Percentiles rank a stretch among this genome's conserved stretches.
These are phyloP conservation scores for Epistrophella euchroma DNA, from an alignment of 2,888 invertebrate species.

Conservation along the genomic window DNA sequence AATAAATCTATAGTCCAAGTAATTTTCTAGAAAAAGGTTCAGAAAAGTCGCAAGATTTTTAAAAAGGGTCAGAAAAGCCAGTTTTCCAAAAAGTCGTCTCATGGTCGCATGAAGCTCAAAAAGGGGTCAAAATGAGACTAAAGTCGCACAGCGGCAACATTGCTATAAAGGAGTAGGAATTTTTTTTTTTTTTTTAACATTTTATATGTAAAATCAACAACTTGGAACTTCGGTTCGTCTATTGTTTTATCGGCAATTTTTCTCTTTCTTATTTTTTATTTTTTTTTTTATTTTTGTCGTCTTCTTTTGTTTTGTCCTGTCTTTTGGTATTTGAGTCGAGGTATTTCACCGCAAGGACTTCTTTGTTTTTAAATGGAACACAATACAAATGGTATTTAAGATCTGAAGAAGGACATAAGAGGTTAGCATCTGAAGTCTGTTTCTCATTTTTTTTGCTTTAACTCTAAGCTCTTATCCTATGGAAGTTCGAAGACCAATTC, in stretches of 20 bases:
- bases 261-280: not conserved
- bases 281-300: not conserved
- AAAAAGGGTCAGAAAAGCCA: too few species aligned
- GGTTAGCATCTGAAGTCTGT: constrained; percentile 5
- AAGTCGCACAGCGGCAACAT: too few species aligned
- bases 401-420: constrained; percentile 23
- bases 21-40: too few species aligned
- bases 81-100: too few species aligned
- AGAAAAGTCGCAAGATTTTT: too few species aligned
- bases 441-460: not conserved
- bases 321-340: constrained; percentile 22
- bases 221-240: constrained; percentile 62
- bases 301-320: constrained; percentile 33
- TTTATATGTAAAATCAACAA: constrained; percentile 69
- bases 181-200: not conserved
- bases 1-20: too few species aligned
- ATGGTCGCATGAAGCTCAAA: too few species aligned
- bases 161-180: not conserved
- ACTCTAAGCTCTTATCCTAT: not conserved
- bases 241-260: constrained; percentile 52
- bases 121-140: too few species aligned
- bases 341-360: constrained; percentile 55
- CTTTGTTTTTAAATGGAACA: constrained; percentile 30
- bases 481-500: too few species aligned
- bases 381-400: constrained; percentile 48